Base-by-base conservation (phyloP, 2,113 vertebrate species). In the Pogona vitticeps region DNA sequence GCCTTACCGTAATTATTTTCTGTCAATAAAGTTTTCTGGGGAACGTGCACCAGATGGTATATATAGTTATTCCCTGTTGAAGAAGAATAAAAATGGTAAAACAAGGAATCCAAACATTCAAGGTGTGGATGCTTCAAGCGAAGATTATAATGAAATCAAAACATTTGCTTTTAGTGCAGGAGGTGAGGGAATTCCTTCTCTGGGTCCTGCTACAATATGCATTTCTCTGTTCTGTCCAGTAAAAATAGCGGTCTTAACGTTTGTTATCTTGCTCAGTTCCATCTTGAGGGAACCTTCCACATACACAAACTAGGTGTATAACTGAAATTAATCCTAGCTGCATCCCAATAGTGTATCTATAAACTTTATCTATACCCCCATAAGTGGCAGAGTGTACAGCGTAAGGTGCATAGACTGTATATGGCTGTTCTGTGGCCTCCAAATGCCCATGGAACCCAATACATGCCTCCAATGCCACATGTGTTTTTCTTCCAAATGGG, bases 11-110 rank as follows among this genome's bases (percentile, higher is more conserved):
- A 71, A 88, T 61, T 58, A 72, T 70, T 52, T 88, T 80, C 58
- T 40, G 36, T 23, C 81, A 83, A 63, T n/a, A 26, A 15, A 65
- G 46, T 28, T 40, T 88, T 83, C 85, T n/a, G 17, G n/a, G 21
- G 76, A 92, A 83, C 21, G 31, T 13, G 4, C 31, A 36, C 4
- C 36, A 88, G 67, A 72, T 83, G 83, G 87, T 61, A 46, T 33
- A n/a, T 2, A 65, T 21, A 65, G 38, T 61, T 63, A 26, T 67
- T 85, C 20, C 26, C 6, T 78, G 26, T 31, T 89, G 1, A 80
- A 21, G n/a, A 12, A 31, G 33, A 78, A 76, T 38, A 76, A 0
- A 0, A 52, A 72, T 26, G 80, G 21, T 36, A 56, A 76, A 77
- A 26, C n/a, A 46, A 17, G 0, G 18, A 70, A 59, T 59, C 15